A percentile compares a stretch with the other conserved stretches of the same genome.
phyloP scores from a whole-genome alignment of 2,113 vertebrate genomes.

The Odocoileus virginianus region DNA sequence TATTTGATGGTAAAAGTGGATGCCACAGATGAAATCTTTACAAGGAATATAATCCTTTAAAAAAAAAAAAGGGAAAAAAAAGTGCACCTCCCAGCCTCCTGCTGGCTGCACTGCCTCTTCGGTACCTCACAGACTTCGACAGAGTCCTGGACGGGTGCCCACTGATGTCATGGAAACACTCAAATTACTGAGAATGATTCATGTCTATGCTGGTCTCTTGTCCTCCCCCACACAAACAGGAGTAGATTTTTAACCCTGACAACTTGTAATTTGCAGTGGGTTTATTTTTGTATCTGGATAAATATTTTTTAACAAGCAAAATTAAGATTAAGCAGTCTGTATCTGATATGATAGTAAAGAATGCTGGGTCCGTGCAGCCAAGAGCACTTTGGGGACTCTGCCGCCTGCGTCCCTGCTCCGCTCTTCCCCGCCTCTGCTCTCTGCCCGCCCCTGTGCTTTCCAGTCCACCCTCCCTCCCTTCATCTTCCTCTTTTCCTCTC shows the following conservation, averaged over 20 bases:
- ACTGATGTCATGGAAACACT: conserved; percentile 99
- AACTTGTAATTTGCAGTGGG: conserved; percentile 84
- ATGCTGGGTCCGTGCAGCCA: conserved; percentile 28
- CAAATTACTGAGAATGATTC: conserved; percentile 96
- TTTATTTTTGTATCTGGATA: conserved; percentile 85
- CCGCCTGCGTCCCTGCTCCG: background rate
- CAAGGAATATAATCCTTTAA: conserved; percentile 80
- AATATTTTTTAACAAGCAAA: conserved; percentile 85
- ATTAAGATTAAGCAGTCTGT: conserved; percentile 80
- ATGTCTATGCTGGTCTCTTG: conserved; percentile 87
- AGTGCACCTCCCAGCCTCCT: conserved; percentile 80
- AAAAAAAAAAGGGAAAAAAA: conserved; percentile 7
- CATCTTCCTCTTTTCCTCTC: background rate
- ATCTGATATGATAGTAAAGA: conserved; percentile 76
- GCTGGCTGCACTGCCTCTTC: conserved; percentile 84
- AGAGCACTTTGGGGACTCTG: background rate
- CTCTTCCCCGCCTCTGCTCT: background rate
- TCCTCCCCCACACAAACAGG: conserved; percentile 87
- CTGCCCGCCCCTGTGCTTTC: background rate
- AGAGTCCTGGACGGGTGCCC: conserved; percentile 94
- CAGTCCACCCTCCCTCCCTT: background rate
- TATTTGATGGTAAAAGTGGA: conserved; percentile 77
- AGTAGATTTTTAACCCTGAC: conserved; percentile 91
- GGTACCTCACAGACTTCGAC: conserved; percentile 88
- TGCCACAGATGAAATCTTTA: conserved; percentile 81